These are phyloP conservation scores for Cryptocephalus primarius DNA, from an alignment of 2,888 invertebrate species.

Conservation along the genomic window DNA sequence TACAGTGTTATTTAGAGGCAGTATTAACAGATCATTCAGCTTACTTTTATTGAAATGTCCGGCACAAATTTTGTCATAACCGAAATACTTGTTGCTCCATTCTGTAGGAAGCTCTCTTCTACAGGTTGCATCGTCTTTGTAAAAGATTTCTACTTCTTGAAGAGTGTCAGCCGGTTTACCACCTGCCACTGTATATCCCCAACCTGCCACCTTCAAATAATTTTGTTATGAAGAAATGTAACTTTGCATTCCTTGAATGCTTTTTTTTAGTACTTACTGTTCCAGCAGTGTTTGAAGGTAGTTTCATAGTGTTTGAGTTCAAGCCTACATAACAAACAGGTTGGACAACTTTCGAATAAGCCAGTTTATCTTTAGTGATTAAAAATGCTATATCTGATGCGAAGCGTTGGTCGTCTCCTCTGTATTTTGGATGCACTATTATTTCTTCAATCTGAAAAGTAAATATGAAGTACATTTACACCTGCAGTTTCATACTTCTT, in stretches of 20 bases:
- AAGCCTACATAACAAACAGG: conserved; percentile 28
- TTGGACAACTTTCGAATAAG: conserved; percentile 25
- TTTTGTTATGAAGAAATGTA: no score
- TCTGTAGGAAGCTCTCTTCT: conserved; percentile 12
- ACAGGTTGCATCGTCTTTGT: conserved; percentile 16
- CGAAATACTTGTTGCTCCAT: conserved; percentile 13
- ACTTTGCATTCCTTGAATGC: no score
- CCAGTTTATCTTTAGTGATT: conserved; percentile 22
- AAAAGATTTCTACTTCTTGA: conserved; percentile 19
- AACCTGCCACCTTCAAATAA: conserved; percentile 23
- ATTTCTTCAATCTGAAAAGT: conserved; percentile 17
- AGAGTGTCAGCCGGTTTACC: conserved; percentile 19
- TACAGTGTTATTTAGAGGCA: not conserved
- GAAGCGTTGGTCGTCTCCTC: conserved; percentile 19
- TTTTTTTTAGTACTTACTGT: no score
- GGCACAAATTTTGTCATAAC: conserved; percentile 24
- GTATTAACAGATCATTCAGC: not conserved
- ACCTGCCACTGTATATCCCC: conserved; percentile 24
- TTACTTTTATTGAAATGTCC: conserved; percentile 21
- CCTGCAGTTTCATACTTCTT: conserved; percentile 5
- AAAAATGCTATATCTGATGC: conserved; percentile 30
- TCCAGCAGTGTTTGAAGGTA: no score
- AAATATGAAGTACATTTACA: not conserved
- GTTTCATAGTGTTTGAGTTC: not conserved
- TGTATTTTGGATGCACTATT: conserved; percentile 15